These are phyloP conservation scores for Pseudomyrmex flavicornis DNA, from an alignment of 1,140 invertebrate genomes.

Conservation along the genomic window DNA sequence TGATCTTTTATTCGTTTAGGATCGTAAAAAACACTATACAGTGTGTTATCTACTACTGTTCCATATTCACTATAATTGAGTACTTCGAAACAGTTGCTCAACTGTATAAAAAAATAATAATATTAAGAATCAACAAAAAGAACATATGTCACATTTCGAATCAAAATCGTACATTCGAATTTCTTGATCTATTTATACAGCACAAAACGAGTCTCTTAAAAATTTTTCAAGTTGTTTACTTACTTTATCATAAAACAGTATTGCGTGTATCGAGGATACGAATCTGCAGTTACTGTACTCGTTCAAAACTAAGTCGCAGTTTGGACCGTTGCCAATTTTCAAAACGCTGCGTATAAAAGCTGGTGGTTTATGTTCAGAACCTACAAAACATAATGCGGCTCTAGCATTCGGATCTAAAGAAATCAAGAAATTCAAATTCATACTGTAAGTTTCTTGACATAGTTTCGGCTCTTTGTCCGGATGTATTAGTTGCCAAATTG, in stretches of 20 bases:
- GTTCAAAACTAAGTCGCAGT: slow-evolving; percentile 91
- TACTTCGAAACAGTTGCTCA: no score
- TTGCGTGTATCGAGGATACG: slow-evolving; percentile 93
- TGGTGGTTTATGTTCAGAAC: slow-evolving; percentile 85
- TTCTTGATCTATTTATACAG: slow-evolving; percentile 57
- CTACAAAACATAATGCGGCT: slow-evolving; percentile 84
- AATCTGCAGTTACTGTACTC: slow-evolving; percentile 91
- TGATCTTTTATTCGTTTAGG: no score
- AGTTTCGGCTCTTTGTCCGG: slow-evolving; percentile 70
- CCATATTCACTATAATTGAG: no score
- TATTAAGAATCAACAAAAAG: no score
- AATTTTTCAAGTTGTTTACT: slow-evolving; percentile 33
- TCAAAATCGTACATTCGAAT: no score
- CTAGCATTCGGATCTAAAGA: slow-evolving; percentile 68
- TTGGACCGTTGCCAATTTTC: slow-evolving; percentile 90
- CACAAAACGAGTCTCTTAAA: slow-evolving; percentile 40
- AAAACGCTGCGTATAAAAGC: slow-evolving; percentile 91
- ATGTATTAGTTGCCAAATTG: slow-evolving; percentile 83
- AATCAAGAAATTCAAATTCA: slow-evolving; percentile 72
- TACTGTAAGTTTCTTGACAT: slow-evolving; percentile 61
- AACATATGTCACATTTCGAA: no score
- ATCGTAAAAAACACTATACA: no score
- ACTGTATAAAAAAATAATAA: no score
- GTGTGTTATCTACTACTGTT: no score
- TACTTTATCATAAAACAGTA: slow-evolving; percentile 96